Evolutionary conservation across 2,888 invertebrate species (phyloP).

Genomic region (Tetrapedia diversipes): DNA sequence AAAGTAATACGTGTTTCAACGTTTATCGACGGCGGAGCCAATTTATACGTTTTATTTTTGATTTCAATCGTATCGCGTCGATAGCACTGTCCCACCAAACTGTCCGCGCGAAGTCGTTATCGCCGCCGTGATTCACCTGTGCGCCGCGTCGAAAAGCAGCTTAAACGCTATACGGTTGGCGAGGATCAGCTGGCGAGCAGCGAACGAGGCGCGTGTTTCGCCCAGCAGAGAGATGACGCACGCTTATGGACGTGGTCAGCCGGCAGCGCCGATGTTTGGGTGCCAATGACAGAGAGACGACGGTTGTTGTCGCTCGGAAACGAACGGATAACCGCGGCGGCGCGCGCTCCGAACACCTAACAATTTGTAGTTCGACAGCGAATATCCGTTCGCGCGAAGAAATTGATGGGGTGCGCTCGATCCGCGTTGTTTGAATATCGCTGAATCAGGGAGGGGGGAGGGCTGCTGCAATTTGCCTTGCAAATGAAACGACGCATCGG

Average conservation of each 20-base stretch:
- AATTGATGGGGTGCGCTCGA: neutral
- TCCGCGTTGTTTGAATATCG: neutral
- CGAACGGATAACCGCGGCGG: neutral
- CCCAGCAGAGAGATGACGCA: slow-evolving; percentile 17
- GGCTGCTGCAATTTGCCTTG: neutral
- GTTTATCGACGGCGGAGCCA: too few relatives aligned
- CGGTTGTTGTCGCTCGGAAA: slow-evolving; percentile 31
- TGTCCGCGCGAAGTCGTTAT: too few relatives aligned
- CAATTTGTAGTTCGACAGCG: slow-evolving; percentile 15
- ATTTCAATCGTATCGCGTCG: too few relatives aligned
- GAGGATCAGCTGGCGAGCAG: neutral
- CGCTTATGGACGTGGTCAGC: slow-evolving; percentile 35
- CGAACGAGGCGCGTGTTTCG: slow-evolving; percentile 3
- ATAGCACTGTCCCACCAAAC: too few relatives aligned
- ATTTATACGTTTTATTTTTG: too few relatives aligned
- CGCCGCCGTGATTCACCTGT: too few relatives aligned
- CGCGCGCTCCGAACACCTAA: neutral
- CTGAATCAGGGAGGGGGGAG: too few relatives aligned
- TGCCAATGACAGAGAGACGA: slow-evolving; percentile 10
- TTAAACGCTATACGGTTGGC: neutral
- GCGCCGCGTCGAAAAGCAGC: too few relatives aligned
- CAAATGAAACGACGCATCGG: too few relatives aligned
- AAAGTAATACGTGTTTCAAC: too few relatives aligned
- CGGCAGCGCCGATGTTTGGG: slow-evolving; percentile 26
- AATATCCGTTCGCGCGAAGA: slow-evolving; percentile 2